Evolutionary conservation across 1,140 invertebrate genomes (phyloP), one percentile per base, ranked within the genome.

Genomic region (Chionoecetes opilio): DNA sequence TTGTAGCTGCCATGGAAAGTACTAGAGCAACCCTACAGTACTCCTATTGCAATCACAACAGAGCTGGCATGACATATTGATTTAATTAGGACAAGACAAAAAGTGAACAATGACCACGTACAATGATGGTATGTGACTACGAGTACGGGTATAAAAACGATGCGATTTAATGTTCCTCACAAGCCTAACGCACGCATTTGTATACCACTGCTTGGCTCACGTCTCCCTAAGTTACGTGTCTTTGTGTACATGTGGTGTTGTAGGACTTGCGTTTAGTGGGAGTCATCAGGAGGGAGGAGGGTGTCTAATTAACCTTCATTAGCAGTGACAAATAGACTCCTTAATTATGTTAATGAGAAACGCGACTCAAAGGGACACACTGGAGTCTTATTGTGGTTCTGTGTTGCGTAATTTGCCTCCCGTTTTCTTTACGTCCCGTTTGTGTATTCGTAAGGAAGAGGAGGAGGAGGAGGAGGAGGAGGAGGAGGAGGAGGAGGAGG

Each of bases 281-380:
- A n/a, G 21, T n/a, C 63, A 75, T 75, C 63, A 75, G 46, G n/a
- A 26, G 63, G 6, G 63, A 21, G 11, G 63, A 5, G 53, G 21
- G 63, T n/a, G 63, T n/a, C 63, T 75, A 75, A 75, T 75, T 75
- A 75, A 75, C 63, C 63, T 75, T 75, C 63, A 75, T 75, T 75
- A 75, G 63, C n/a, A 17, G 63, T 75, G 63, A 75, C 63, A 75
- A 75, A 75, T 75, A 75, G 63, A 75, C 63, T 75, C 63, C 63
- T 75, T 75, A 75, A 75, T 75, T 75, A 75, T 75, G 63, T 75
- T 75, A 75, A 75, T 75, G 63, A 26, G 63, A n/a, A 75, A 75
- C 63, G 21, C 63, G 11, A 5, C 26, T 75, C 63, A 75, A 75
- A 75, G 63, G 53, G 63, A 75, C 63, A n/a, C 63, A 26, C 0